Evolutionary conservation across 2,888 invertebrate genomes (phyloP), one percentile per base, ranked within the genome.

Genomic region (Aleiodes alternator): DNA sequence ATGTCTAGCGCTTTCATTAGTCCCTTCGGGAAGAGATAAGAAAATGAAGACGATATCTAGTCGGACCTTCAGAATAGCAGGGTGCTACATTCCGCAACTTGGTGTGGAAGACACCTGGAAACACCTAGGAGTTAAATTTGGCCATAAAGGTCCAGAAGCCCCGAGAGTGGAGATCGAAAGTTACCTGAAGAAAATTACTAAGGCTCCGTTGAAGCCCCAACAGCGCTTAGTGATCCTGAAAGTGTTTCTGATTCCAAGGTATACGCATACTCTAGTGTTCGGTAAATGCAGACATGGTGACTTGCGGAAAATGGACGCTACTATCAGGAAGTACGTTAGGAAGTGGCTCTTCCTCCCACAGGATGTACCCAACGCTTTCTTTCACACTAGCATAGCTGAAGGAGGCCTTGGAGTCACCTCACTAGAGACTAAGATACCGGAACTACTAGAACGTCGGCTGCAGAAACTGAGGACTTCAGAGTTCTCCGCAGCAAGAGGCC

Each of bases 1-100:
- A 80, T 83, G 84, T 73, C 76, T 77, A 3, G 34, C 34, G 1
- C 34, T 34, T 4, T 85, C 76, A 0, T 1, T 79, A 3, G 55
- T 78, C 0, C 73, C 78, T 0, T 57, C 73, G 0, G 80, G 78
- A 1, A 56, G 43, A 0, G 51, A 55, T 0, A 77, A 78, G 50
- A 76, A 77, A 12, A n/a, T 75, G 4, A 79, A 80, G 51, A 69
- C 78, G 0, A 8, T 72, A 0, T 48, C 50, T 0, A 31, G 48
- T 0, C 1, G 14, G 0, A 14, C 2, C 0, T 72, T 80, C 11
- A 7, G 3, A 7, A 6, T 76, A 0, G 0, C 16, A 0, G 76
- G 73, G 0, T 7, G 12, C 0, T 14, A 82, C 83, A 1, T 11
- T 9, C 43, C 43, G 11, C 43, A 43, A 9, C 43, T 43, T 8